Conservation (phyloP, 2,888 invertebrate species). For the Rapana venosa region DNA sequence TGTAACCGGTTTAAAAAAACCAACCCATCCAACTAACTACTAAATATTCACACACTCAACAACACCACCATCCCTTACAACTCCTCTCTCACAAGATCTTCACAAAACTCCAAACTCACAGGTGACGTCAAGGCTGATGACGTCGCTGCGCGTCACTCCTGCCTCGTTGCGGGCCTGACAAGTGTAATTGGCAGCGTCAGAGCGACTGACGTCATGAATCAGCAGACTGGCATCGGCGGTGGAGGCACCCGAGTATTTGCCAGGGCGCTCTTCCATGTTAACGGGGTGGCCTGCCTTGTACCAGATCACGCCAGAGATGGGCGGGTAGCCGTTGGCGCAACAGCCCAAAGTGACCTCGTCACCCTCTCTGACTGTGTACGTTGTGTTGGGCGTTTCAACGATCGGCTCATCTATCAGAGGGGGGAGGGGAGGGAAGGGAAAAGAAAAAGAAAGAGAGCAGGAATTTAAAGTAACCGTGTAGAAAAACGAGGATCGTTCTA, state of each 20-base stretch:
- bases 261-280: not conserved
- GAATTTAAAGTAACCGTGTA: no score
- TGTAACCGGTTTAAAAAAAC: no score
- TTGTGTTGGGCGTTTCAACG: not conserved
- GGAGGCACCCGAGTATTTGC: not conserved
- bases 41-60: no score
- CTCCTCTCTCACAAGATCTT: not conserved
- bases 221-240: not conserved
- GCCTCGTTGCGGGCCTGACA: conserved; percentile 16
- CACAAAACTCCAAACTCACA: conserved; percentile 39
- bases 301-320: not conserved
- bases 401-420: not conserved
- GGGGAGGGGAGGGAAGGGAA: no score
- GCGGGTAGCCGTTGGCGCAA: not conserved
- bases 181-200: conserved; percentile 9
- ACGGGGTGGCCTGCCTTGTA: not conserved
- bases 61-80: no score
- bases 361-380: not conserved
- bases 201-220: not conserved
- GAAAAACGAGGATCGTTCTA: no score
- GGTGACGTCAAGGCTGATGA: not conserved
- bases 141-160: not conserved
- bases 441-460: no score
- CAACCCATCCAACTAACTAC: no score
- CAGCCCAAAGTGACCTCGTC: conserved; percentile 8